These are phyloP conservation scores for Metellina segmentata DNA, from an alignment of 2,888 invertebrate species.

Conservation along the genomic window DNA sequence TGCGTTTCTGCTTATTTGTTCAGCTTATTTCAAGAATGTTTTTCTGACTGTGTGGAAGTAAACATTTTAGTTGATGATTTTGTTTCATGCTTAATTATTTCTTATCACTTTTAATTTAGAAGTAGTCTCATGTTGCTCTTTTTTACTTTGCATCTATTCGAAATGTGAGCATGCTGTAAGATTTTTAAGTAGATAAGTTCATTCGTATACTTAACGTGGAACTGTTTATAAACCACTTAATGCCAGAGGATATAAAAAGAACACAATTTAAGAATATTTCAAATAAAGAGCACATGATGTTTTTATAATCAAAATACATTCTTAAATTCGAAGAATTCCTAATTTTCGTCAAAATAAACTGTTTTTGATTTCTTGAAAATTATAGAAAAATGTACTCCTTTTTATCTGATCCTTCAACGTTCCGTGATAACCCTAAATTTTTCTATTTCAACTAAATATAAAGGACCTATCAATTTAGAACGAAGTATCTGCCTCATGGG, in stretches of 20 bases:
- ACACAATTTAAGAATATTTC: no score
- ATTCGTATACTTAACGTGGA: neutral
- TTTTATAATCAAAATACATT: no score
- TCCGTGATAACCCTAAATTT: no score
- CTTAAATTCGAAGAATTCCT: no score
- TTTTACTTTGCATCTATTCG: neutral
- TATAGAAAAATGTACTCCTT: no score
- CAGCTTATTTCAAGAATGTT: neutral
- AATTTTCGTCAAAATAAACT: no score
- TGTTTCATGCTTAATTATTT: conserved; percentile 35
- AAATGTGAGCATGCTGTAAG: neutral
- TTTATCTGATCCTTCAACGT: no score
- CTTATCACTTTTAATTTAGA: conserved; percentile 17
- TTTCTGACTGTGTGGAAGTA: conserved; percentile 8
- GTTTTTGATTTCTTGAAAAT: no score
- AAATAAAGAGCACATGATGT: no score
- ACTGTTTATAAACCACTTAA: neutral
- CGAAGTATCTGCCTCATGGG: no score
- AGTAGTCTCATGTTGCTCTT: neutral
- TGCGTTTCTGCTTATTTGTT: conserved; percentile 17
- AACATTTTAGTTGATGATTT: conserved; percentile 11
- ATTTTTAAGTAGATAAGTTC: neutral
- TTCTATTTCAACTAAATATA: no score
- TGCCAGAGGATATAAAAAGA: neutral
- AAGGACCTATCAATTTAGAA: no score